Percentiles rank a stretch among this genome's conserved stretches.
Evolutionary conservation across 2,113 vertebrate genomes (phyloP).

Genomic region (Prietella phreatophila): DNA sequence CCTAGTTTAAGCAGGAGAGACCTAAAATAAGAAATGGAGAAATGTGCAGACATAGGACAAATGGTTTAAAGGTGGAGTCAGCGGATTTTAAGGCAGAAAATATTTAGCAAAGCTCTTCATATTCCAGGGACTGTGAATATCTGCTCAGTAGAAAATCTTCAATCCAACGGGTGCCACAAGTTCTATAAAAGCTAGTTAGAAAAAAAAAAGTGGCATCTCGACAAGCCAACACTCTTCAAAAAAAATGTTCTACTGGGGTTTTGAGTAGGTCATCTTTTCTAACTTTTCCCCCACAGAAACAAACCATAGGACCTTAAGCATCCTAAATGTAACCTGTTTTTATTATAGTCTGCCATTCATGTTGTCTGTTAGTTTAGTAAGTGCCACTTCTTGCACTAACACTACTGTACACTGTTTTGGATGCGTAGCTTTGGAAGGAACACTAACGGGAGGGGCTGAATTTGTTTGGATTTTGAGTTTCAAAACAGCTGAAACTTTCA

Average conservation of each 20-base stretch:
- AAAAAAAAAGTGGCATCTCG: background rate
- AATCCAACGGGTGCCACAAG: background rate
- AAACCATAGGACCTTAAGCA: background rate
- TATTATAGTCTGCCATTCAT: background rate
- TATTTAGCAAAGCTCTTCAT: background rate
- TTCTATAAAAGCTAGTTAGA: background rate
- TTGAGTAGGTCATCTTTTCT: background rate
- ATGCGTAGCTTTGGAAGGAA: background rate
- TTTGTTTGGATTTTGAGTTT: conserved; percentile 23
- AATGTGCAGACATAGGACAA: background rate
- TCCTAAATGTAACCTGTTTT: background rate
- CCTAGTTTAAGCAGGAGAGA: background rate
- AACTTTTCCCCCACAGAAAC: background rate
- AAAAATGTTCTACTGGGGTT: background rate
- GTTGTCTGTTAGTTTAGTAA: background rate
- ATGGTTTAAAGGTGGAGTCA: background rate
- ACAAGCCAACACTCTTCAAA: background rate
- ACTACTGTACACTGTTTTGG: background rate
- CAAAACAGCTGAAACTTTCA: too few relatives aligned
- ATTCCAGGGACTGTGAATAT: background rate
- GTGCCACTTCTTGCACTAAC: background rate
- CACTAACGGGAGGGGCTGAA: background rate
- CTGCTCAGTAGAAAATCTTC: background rate
- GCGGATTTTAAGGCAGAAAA: background rate
- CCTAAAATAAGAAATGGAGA: background rate